phyloP scores from a whole-genome alignment of 2,797 vertebrate species.

The Delichon dasypus region DNA sequence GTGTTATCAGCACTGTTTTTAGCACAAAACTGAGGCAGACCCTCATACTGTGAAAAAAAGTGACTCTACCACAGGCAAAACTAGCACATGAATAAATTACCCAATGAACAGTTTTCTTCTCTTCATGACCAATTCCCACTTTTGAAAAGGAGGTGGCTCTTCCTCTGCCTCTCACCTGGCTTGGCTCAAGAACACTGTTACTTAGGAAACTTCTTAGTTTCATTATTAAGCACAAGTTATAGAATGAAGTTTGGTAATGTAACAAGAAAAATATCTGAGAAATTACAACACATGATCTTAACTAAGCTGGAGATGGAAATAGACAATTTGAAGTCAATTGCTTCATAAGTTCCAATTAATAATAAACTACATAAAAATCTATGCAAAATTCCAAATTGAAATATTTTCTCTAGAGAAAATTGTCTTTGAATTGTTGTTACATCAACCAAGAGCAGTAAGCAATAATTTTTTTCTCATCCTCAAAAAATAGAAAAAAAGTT shows the following conservation, averaged over 20 bases:
- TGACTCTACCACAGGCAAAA: not conserved
- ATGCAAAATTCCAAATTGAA: not conserved
- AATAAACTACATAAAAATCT: not conserved
- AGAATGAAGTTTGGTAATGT: not conserved
- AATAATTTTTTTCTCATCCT: not conserved
- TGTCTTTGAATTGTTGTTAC: not conserved
- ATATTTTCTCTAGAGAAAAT: not conserved
- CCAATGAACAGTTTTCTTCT: not conserved
- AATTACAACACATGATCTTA: not conserved
- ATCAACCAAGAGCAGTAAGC: not conserved
- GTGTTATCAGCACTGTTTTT: not conserved
- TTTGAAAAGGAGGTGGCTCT: not conserved
- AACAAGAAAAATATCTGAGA: not conserved
- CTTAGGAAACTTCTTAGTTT: not conserved
- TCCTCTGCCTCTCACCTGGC: not conserved
- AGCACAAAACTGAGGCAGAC: not conserved
- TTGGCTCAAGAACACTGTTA: not conserved
- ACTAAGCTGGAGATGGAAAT: not conserved
- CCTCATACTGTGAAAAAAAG: not conserved
- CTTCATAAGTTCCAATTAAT: not conserved
- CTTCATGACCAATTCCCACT: accelerated
- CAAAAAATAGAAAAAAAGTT: not conserved
- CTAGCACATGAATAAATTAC: not conserved
- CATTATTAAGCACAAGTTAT: not conserved
- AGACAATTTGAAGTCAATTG: not conserved